phyloP scores from a whole-genome alignment of 30 jellyfish, hydroid and myxozoan genomes.

The Hydractinia echinata region DNA sequence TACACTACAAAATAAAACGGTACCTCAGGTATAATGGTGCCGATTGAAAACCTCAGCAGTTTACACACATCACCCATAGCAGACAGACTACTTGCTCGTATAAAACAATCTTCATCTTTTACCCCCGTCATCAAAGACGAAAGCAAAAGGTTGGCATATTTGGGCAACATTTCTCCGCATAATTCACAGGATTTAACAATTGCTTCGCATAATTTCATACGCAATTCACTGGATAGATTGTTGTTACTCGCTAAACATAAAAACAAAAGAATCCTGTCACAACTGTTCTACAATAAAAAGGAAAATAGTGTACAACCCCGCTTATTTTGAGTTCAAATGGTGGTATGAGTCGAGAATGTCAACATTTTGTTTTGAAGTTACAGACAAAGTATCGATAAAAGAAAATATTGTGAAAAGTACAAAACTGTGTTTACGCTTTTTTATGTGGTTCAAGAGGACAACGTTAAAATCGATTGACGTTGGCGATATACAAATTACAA shows the following conservation, averaged over 20 bases:
- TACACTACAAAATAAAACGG: not conserved
- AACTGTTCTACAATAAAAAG: too few relatives aligned
- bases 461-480: too few relatives aligned
- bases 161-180: constrained; percentile 64
- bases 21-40: constrained; percentile 63
- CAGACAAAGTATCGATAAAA: too few relatives aligned
- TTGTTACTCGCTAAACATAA: not conserved
- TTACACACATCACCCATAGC: constrained; percentile 75
- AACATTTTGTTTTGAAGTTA: too few relatives aligned
- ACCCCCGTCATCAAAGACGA: constrained; percentile 75
- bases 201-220: constrained; percentile 84
- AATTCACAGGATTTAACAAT: constrained; percentile 43
- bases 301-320: too few relatives aligned
- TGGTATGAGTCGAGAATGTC: too few relatives aligned
- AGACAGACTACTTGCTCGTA: constrained; percentile 77
- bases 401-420: too few relatives aligned
- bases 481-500: too few relatives aligned
- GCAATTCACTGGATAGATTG: constrained; percentile 48
- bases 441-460: too few relatives aligned
- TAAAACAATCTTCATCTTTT: constrained; percentile 54
- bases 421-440: too few relatives aligned
- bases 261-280: too few relatives aligned
- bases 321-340: too few relatives aligned
- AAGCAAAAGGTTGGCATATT: constrained; percentile 50
- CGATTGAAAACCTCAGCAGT: constrained; percentile 52